These are phyloP conservation scores for Bergia sp. DNA, from an alignment of 92 coral and sea anemone genomes.

Conservation along the genomic window DNA sequence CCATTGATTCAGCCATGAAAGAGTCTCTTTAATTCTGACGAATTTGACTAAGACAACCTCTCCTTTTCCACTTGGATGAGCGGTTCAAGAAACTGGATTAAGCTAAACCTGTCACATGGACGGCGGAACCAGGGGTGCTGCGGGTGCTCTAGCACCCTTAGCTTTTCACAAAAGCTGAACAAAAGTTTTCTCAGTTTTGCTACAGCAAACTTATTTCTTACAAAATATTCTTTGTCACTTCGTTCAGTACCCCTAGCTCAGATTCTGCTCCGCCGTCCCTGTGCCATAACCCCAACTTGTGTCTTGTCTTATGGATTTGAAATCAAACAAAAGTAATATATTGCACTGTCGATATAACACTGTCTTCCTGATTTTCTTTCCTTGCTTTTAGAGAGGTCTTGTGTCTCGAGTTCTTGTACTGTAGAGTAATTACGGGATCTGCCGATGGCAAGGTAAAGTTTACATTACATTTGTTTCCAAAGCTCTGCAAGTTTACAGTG, in stretches of 20 bases:
- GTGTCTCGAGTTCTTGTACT: constrained; percentile 85
- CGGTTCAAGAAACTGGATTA: not conserved
- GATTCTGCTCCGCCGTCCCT: too few species aligned
- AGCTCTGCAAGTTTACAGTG: not conserved
- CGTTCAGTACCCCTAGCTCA: too few species aligned
- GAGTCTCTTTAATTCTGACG: not conserved
- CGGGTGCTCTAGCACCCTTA: too few species aligned
- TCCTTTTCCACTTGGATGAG: not conserved
- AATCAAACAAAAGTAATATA: not conserved
- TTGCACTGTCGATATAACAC: not conserved
- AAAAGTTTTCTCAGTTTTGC: too few species aligned
- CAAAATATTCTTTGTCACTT: too few species aligned
- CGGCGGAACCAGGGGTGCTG: too few species aligned
- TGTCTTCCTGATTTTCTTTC: not conserved
- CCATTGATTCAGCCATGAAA: too few species aligned
- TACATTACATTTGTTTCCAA: not conserved
- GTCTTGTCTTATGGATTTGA: not conserved
- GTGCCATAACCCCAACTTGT: not conserved
- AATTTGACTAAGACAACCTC: not conserved
- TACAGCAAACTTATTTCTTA: too few species aligned
- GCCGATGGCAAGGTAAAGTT: constrained; percentile 95
- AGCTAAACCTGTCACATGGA: too few species aligned
- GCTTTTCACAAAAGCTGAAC: too few species aligned
- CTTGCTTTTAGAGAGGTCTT: constrained; percentile 76
- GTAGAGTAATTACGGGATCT: constrained; percentile 96